Evolutionary conservation across 2,113 vertebrate genomes (phyloP).

Genomic region (Gobius niger): DNA sequence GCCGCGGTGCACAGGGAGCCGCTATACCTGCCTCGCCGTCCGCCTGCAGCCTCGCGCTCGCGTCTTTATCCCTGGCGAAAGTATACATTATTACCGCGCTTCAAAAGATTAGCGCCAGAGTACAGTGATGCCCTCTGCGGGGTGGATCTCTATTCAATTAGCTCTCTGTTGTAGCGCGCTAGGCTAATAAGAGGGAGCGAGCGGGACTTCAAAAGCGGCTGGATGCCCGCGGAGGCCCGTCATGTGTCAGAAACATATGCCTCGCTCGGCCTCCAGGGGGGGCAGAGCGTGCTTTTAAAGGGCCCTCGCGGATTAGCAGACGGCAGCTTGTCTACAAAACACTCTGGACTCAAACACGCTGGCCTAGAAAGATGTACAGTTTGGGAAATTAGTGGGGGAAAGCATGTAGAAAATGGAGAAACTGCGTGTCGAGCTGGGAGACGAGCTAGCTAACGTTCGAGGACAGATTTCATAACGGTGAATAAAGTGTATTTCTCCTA

Average conservation of each 20-base stretch:
- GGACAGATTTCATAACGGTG: no score
- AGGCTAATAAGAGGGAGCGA: conserved; percentile 26
- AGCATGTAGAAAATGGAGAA: no score
- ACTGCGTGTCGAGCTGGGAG: no score
- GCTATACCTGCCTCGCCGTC: conserved; percentile 41
- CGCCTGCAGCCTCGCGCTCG: conserved; percentile 21
- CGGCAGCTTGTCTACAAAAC: not conserved
- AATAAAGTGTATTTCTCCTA: no score
- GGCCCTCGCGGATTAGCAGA: not conserved
- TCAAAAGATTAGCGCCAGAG: conserved; percentile 40
- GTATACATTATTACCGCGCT: conserved; percentile 34
- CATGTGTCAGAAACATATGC: conserved; percentile 23
- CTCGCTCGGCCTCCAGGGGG: not conserved
- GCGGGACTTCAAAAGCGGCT: conserved; percentile 13
- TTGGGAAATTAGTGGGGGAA: no score
- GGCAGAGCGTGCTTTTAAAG: not conserved
- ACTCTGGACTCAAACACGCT: not conserved
- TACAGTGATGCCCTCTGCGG: conserved; percentile 20
- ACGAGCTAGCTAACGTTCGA: no score
- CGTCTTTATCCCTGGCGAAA: conserved; percentile 8
- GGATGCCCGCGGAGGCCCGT: conserved; percentile 28
- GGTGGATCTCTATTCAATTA: conserved; percentile 45
- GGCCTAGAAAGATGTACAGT: no score
- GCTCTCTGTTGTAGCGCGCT: conserved; percentile 30
- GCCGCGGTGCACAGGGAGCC: conserved; percentile 50